phyloP scores from a whole-genome alignment of 2,888 invertebrate species.

The Harmothoe impar region DNA sequence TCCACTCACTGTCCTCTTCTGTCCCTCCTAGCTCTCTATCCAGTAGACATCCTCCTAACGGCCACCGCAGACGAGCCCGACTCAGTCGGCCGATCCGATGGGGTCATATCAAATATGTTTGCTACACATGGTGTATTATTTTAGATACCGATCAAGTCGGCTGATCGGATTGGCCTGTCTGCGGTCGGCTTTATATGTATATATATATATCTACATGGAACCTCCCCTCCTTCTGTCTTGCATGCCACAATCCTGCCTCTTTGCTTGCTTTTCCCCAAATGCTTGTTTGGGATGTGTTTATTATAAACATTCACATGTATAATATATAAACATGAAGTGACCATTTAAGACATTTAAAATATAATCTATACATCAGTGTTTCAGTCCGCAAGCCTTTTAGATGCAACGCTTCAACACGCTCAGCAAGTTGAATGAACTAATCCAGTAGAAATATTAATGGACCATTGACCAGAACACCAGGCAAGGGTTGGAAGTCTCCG shows the following conservation, averaged over 20 bases:
- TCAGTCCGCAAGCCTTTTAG: conserved; percentile 32
- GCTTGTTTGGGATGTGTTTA: conserved; percentile 54
- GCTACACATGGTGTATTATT: too few relatives aligned
- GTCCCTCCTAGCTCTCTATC: conserved; percentile 25
- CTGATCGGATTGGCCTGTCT: too few relatives aligned
- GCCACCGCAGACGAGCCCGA: background rate
- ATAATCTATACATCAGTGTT: conserved; percentile 39
- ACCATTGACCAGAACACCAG: background rate
- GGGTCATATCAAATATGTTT: too few relatives aligned
- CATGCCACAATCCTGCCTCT: background rate
- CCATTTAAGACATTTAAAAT: background rate
- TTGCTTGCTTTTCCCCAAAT: conserved; percentile 34
- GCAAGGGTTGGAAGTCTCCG: background rate
- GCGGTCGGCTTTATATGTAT: too few relatives aligned
- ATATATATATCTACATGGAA: background rate
- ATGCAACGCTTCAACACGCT: conserved; percentile 15
- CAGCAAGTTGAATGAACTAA: background rate
- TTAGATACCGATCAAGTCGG: too few relatives aligned
- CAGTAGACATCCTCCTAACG: background rate
- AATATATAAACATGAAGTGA: background rate
- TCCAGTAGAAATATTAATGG: background rate
- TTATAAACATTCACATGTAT: background rate
- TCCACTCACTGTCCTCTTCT: conserved; percentile 11
- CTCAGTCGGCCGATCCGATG: too few relatives aligned
- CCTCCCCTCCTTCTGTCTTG: conserved; percentile 19